Percentiles rank a stretch among this genome's conserved stretches.
Evolutionary conservation across 1,140 invertebrate species (phyloP).

Genomic region (Pseudomyrmex gracilis): DNA sequence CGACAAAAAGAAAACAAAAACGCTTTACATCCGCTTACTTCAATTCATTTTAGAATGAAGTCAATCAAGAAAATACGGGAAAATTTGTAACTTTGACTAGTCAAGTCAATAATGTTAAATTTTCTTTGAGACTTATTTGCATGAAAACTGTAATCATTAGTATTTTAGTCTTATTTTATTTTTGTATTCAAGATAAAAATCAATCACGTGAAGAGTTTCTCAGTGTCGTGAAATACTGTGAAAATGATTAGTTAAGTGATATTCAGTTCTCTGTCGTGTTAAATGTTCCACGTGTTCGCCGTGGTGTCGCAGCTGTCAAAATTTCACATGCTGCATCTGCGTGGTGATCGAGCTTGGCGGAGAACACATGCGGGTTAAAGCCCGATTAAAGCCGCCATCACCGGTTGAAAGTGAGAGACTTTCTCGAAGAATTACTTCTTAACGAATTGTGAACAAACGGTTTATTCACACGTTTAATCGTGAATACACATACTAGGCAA

Average conservation of each 20-base stretch:
- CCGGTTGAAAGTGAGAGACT: background rate
- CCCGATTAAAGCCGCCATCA: conserved; percentile 26
- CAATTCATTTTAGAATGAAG: conserved; percentile 7
- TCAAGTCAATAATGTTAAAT: conserved; percentile 21
- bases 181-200: background rate
- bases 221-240: background rate
- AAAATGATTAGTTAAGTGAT: conserved; percentile 18
- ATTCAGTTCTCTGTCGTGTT: background rate
- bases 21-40: background rate
- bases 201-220: no score
- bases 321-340: conserved; percentile 35
- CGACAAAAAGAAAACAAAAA: background rate
- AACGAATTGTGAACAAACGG: conserved; percentile 1
- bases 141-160: background rate
- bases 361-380: conserved; percentile 36
- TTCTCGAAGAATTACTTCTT: conserved; percentile 16
- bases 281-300: background rate
- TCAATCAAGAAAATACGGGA: background rate
- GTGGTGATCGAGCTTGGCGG: background rate
- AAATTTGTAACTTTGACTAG: background rate
- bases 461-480: background rate
- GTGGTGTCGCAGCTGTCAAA: conserved; percentile 32
- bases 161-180: background rate
- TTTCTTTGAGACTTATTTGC: conserved; percentile 24
- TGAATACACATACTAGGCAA: background rate